Evolutionary conservation across 2,797 vertebrate genomes (phyloP).

Genomic region (Ptychadena robeensis): DNA sequence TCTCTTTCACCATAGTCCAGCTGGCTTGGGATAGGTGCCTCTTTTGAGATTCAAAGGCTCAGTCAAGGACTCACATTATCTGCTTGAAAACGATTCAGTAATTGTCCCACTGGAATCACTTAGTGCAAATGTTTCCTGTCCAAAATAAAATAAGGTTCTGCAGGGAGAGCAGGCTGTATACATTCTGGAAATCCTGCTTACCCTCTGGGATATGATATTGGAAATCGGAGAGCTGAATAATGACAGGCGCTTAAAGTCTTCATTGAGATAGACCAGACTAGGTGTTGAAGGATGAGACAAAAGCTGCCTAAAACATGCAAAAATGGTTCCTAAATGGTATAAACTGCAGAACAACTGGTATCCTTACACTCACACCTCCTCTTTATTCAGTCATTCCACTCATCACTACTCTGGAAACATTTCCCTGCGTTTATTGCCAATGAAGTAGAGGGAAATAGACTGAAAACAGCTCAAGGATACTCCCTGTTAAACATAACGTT

Average conservation of each 20-base stretch:
- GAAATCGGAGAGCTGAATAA: constrained; percentile 78
- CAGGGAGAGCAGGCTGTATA: constrained; percentile 78
- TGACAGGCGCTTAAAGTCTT: constrained; percentile 69
- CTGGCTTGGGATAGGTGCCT: constrained; percentile 47
- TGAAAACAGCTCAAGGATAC: constrained; percentile 28
- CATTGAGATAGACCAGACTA: constrained; percentile 76
- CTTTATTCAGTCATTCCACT: constrained; percentile 48
- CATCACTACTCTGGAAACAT: constrained; percentile 48
- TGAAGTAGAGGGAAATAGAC: constrained; percentile 16
- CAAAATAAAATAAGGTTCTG: constrained; percentile 75
- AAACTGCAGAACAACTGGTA: constrained; percentile 53
- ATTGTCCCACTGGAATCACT: constrained; percentile 74
- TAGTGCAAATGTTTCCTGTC: constrained; percentile 82
- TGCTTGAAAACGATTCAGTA: constrained; percentile 76
- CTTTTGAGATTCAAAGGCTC: constrained; percentile 64
- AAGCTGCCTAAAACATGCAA: constrained; percentile 67
- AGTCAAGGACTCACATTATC: constrained; percentile 79
- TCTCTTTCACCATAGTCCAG: constrained; percentile 28
- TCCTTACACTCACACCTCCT: constrained; percentile 62
- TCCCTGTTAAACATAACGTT: constrained; percentile 45
- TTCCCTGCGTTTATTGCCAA: constrained; percentile 42
- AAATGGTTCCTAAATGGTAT: neutral
- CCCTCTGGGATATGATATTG: constrained; percentile 72
- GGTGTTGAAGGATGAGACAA: constrained; percentile 72
- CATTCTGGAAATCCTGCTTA: constrained; percentile 71